These are phyloP conservation scores for Tragelaphus buxtoni DNA, from an alignment of 2,113 vertebrate genomes.

Conservation along the genomic window DNA sequence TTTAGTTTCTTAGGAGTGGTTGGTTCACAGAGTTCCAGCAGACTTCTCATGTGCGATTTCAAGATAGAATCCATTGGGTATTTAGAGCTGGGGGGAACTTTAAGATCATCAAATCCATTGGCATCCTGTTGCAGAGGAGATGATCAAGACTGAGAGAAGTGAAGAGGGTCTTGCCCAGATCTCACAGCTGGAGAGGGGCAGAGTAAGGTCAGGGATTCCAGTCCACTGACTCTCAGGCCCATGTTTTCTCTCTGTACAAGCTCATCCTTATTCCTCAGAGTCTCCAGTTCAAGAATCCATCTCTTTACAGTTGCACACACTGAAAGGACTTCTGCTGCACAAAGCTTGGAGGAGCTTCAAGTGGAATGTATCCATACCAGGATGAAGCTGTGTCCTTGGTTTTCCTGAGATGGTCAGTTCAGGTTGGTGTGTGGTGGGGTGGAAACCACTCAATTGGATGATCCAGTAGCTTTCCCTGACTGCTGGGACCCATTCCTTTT, in stretches of 20 bases:
- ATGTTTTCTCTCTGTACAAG: neutral
- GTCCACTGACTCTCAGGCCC: neutral
- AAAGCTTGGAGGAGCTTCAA: neutral
- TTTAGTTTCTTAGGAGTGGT: neutral
- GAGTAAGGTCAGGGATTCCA: neutral
- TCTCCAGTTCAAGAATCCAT: conserved; percentile 18
- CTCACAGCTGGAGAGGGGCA: neutral
- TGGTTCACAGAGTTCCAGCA: neutral
- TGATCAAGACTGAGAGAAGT: neutral
- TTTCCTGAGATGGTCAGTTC: neutral
- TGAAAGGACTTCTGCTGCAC: conserved; percentile 32
- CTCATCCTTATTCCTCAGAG: neutral
- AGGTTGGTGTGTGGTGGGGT: neutral
- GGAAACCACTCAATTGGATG: neutral
- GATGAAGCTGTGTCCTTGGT: neutral
- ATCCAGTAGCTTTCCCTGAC: neutral
- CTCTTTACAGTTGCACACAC: conserved; percentile 9
- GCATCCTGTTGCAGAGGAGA: neutral
- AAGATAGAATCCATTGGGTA: neutral
- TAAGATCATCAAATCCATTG: neutral
- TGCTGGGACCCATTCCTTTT: neutral
- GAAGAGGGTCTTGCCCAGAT: neutral
- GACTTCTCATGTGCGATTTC: neutral
- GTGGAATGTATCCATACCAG: neutral
- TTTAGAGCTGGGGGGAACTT: neutral